Percentiles rank a stretch among this genome's conserved stretches.
Evolutionary conservation across 2,888 invertebrate genomes (phyloP).

Genomic region (Vesta saturnalis): DNA sequence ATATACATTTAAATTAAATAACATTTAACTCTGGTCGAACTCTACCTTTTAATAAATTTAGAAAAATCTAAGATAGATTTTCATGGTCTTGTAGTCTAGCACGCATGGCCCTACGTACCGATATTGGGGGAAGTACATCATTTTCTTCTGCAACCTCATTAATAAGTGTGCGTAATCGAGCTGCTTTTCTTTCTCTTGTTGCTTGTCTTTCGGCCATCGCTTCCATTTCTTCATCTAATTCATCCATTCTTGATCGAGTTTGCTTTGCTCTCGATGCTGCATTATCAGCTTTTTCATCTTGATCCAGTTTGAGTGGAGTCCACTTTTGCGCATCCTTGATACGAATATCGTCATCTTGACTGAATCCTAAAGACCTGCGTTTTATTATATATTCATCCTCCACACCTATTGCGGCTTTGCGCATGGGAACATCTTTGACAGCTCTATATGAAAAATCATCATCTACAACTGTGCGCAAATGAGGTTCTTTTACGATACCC

Average conservation of each 20-base stretch:
- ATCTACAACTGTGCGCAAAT: slow-evolving; percentile 56
- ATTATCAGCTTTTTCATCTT: slow-evolving; percentile 51
- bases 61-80: background rate
- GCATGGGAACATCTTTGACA: background rate
- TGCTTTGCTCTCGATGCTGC: slow-evolving; percentile 74
- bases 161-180: slow-evolving; percentile 74
- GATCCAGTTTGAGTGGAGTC: slow-evolving; percentile 65
- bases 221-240: slow-evolving; percentile 80
- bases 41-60: background rate
- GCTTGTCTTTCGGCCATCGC: slow-evolving; percentile 75
- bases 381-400: slow-evolving; percentile 57
- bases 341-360: slow-evolving; percentile 42
- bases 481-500: slow-evolving; percentile 67
- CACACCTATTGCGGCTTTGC: background rate
- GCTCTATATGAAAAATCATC: slow-evolving; percentile 12
- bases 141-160: slow-evolving; percentile 64
- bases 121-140: slow-evolving; percentile 58
- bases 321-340: slow-evolving; percentile 62
- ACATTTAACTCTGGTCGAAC: background rate
- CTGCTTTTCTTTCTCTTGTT: slow-evolving; percentile 76
- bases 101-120: slow-evolving; percentile 43
- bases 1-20: background rate
- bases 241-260: slow-evolving; percentile 73
- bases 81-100: slow-evolving; percentile 51
- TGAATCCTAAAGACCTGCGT: slow-evolving; percentile 60